Percentiles rank a stretch among this genome's conserved stretches.
Evolutionary conservation across 2,113 vertebrate genomes (phyloP).

Genomic region (Bungarus multicinctus): DNA sequence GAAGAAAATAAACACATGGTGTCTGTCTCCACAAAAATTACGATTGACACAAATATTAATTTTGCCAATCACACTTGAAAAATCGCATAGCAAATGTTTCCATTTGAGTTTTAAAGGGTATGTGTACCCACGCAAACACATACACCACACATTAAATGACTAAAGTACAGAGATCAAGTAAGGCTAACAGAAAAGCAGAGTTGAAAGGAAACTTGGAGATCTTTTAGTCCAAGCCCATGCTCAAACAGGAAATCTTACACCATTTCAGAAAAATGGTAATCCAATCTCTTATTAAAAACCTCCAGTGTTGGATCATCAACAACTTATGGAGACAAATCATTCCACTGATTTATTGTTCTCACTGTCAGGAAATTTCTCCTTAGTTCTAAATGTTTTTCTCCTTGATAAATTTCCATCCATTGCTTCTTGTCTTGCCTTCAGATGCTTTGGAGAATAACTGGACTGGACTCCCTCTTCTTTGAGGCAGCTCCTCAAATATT

Average conservation of each 20-base stretch:
- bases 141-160: not conserved
- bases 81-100: not conserved
- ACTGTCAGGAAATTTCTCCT: not conserved
- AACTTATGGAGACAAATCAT: not conserved
- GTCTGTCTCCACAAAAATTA: not conserved
- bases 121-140: not conserved
- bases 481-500: not conserved
- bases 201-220: not conserved
- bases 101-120: slow-evolving; percentile 20
- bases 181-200: not conserved
- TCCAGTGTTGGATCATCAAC: not conserved
- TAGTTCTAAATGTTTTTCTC: not conserved
- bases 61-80: slow-evolving; percentile 22
- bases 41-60: slow-evolving; percentile 17
- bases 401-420: not conserved
- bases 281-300: not conserved
- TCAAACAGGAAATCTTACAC: not conserved
- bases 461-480: not conserved
- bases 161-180: not conserved
- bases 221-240: not conserved
- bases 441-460: not conserved
- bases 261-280: not conserved
- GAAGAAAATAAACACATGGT: slow-evolving; percentile 31
- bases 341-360: not conserved
- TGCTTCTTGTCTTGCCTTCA: not conserved